A percentile compares a stretch with the other conserved stretches of the same genome.
phyloP scores from a whole-genome alignment of 2,113 vertebrate species.

The Nestor notabilis region DNA sequence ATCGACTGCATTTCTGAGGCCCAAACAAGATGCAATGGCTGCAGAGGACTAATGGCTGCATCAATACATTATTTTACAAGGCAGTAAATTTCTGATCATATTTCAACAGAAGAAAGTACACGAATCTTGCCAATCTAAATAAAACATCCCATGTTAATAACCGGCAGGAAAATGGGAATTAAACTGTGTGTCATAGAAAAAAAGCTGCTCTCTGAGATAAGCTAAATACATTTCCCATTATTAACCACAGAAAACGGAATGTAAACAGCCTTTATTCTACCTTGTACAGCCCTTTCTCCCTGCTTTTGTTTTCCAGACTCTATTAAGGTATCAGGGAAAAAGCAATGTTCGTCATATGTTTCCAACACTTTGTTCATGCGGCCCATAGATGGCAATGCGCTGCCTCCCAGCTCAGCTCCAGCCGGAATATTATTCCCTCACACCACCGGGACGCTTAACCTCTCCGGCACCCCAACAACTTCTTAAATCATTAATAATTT shows the following conservation, averaged over 20 bases:
- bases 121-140: background rate
- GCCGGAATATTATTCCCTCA: accelerated
- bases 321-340: background rate
- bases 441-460: background rate
- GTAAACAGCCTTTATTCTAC: background rate
- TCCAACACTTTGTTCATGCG: background rate
- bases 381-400: conserved; percentile 66
- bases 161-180: background rate
- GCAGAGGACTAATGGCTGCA: background rate
- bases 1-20: background rate
- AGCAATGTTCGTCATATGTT: accelerated
- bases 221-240: background rate
- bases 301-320: background rate
- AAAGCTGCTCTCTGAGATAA: background rate
- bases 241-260: background rate
- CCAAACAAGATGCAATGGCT: background rate
- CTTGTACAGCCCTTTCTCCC: background rate
- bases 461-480: background rate
- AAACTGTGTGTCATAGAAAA: background rate
- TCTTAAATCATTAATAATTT: background rate
- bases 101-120: background rate
- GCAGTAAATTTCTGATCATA: background rate
- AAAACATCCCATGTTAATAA: background rate
- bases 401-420: background rate
- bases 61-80: background rate